Base-by-base conservation (phyloP, 2,113 vertebrate species). In the Orientallactaga bullata region DNA sequence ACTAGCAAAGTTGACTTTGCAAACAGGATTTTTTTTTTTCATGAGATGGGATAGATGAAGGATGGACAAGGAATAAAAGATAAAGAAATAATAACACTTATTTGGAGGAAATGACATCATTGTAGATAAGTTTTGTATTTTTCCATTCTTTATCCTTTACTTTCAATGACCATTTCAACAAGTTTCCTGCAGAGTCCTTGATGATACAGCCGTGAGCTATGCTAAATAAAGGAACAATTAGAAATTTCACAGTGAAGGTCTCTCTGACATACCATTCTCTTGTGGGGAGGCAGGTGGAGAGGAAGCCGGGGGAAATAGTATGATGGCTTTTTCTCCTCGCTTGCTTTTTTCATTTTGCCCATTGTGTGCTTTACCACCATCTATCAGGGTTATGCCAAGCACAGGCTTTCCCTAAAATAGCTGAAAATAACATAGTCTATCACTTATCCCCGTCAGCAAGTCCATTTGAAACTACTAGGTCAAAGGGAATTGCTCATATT, bases 111-210 rank as follows among this genome's bases (percentile, higher is more conserved):
- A 84, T 79, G 73, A 76, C 10, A 81, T 85, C 72, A 66, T 17
- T 88, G 30, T 76, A 17, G 58, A 89, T 35, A 90, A 82, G 65
- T 73, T 88, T 74, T 47, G 8, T 23, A 55, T 79, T 81, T 60
- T 76, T 51, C 55, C 66, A 2, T 87, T 84, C 15, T 89, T 96
- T 97, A 85, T 88, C 65, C 74, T 85, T 58, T 94, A 76, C 85
- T 85, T 95, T 80, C 63, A 65, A 28, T 77, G 83, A 87, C 79
- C 94, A n/a, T 95, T 94, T 93, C 93, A 97, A 91, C 93, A 97
- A 97, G 92, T 96, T 96, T 93, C 97, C 91, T 96, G 68, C 90
- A 95, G 81, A 95, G 76, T 88, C 77, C 91, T 95, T 90, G 68
- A 90, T 93, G 4, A 1, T 60, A 91, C 2, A 21, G 81, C 88